These are phyloP conservation scores for Gerris lacustris DNA, from an alignment of 2,888 invertebrate species.

Conservation along the genomic window DNA sequence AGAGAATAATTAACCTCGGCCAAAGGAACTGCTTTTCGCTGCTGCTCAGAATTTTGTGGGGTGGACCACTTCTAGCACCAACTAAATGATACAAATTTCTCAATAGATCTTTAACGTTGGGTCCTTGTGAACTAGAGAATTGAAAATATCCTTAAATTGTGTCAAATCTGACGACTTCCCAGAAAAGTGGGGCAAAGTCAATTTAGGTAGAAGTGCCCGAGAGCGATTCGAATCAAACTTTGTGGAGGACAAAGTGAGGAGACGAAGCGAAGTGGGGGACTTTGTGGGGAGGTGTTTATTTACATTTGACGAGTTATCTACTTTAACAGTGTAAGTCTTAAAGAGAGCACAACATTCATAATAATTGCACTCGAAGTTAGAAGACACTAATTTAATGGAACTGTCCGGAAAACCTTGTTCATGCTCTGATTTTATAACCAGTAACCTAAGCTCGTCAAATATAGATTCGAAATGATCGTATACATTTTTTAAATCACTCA, in stretches of 20 bases:
- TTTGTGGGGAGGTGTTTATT: too few relatives aligned
- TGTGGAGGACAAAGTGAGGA: too few relatives aligned
- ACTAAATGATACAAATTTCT: slow-evolving; percentile 20
- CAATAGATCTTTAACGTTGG: slow-evolving; percentile 9
- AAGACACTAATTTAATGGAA: not conserved
- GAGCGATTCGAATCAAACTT: not conserved
- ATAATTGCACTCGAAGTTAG: not conserved
- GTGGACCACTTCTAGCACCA: slow-evolving; percentile 10
- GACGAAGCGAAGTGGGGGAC: too few relatives aligned
- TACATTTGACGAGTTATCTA: not conserved
- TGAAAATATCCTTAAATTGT: slow-evolving; percentile 17
- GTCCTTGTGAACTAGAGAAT: slow-evolving; percentile 16
- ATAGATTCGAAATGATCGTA: not conserved
- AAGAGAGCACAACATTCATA: not conserved
- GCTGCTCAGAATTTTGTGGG: slow-evolving; percentile 7
- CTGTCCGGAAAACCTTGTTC: not conserved
- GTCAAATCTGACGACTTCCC: slow-evolving; percentile 17
- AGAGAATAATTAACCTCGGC: slow-evolving; percentile 14
- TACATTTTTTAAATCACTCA: not conserved
- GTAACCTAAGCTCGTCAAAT: not conserved
- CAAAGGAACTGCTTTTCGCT: slow-evolving; percentile 5
- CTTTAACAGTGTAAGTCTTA: not conserved
- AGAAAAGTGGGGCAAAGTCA: slow-evolving; percentile 16
- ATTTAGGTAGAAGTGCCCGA: slow-evolving; percentile 10
- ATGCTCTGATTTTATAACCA: not conserved